Evolutionary conservation across 2,113 vertebrate genomes (phyloP).

Genomic region (Diglossa brunneiventris): DNA sequence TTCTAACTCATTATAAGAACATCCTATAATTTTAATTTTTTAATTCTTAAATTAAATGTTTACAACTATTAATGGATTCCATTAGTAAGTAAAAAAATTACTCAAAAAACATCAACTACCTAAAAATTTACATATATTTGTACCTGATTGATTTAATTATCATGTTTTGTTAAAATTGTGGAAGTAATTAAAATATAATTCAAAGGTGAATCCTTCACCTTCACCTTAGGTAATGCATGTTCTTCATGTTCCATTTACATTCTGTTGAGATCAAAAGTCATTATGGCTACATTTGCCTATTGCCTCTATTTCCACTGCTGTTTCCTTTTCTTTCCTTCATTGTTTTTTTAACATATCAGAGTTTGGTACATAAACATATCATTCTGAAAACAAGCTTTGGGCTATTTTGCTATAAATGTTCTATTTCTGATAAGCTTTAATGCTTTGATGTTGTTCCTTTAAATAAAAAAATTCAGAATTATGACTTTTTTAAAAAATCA

Average conservation of each 20-base stretch:
- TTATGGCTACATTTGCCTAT: not conserved
- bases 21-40: not conserved
- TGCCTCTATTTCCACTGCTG: not conserved
- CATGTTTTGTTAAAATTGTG: not conserved
- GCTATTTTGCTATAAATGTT: not conserved
- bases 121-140: not conserved
- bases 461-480: not conserved
- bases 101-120: not conserved
- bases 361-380: not conserved
- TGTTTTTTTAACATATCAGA: not conserved
- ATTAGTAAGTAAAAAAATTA: not conserved
- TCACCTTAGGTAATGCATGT: not conserved
- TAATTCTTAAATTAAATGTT: not conserved
- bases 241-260: not conserved
- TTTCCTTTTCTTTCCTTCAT: not conserved
- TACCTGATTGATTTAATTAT: constrained; percentile 22
- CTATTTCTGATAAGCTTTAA: not conserved
- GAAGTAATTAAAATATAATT: not conserved
- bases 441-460: not conserved
- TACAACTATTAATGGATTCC: not conserved
- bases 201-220: not conserved
- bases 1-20: not conserved
- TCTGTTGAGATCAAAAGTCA: not conserved
- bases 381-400: not conserved
- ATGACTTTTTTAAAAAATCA: not conserved